phyloP scores from a whole-genome alignment of 2,113 vertebrate genomes.

The Lontra canadensis region DNA sequence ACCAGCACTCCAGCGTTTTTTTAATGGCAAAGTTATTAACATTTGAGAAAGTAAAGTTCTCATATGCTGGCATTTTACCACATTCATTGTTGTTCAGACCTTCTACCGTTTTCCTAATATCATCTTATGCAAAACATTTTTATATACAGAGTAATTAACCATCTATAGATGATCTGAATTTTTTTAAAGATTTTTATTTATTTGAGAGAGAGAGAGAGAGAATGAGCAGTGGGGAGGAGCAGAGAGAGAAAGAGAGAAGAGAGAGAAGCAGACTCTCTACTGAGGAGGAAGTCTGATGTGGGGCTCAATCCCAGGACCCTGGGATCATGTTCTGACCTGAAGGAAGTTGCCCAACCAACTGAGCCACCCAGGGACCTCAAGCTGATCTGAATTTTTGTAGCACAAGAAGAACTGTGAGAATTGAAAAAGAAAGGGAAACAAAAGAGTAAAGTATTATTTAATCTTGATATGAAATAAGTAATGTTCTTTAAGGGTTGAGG shows the following conservation, averaged over 20 bases:
- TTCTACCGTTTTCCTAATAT: slow-evolving; percentile 24
- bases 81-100: neutral
- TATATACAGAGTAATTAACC: neutral
- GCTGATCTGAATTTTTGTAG: neutral
- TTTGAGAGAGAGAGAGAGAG: too few species aligned
- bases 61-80: neutral
- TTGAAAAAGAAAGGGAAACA: neutral
- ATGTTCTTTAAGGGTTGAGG: neutral
- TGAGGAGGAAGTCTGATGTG: too few species aligned
- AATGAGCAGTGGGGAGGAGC: too few species aligned
- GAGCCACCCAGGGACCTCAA: too few species aligned
- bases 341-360: too few species aligned
- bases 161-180: neutral
- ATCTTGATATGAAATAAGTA: neutral
- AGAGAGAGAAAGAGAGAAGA: too few species aligned
- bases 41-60: slow-evolving; percentile 52
- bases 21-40: slow-evolving; percentile 69
- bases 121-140: slow-evolving; percentile 21
- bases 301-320: too few species aligned
- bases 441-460: neutral
- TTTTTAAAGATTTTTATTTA: neutral
- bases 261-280: too few species aligned
- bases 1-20: slow-evolving; percentile 30
- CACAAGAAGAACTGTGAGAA: neutral
- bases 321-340: too few species aligned